phyloP scores from a whole-genome alignment of 2,797 vertebrate genomes.

The Masticophis lateralis region DNA sequence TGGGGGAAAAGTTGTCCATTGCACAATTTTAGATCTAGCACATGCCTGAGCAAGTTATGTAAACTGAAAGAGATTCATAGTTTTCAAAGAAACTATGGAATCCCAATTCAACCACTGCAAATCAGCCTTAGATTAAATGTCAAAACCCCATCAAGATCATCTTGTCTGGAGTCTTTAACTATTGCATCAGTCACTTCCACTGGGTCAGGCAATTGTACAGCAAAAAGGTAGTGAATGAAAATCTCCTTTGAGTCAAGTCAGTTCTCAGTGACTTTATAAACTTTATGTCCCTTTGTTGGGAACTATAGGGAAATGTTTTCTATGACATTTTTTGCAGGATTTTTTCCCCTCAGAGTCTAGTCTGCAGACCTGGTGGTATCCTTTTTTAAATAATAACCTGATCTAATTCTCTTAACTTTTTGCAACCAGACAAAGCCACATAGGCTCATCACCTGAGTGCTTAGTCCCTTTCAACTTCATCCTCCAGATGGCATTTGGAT shows the following conservation, averaged over 20 bases:
- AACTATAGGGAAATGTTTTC: not conserved
- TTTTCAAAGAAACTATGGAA: not conserved
- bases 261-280: not conserved
- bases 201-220: not conserved
- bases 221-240: not conserved
- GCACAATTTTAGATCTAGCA: not conserved
- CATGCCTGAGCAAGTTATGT: not conserved
- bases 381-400: not conserved
- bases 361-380: not conserved
- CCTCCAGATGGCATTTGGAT: not conserved
- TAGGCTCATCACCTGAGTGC: not conserved
- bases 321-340: not conserved
- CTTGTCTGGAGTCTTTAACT: not conserved
- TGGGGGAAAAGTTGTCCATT: not conserved
- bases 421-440: not conserved
- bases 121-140: not conserved
- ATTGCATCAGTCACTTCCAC: not conserved
- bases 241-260: not conserved
- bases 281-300: not conserved
- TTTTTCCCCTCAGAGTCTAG: not conserved
- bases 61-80: not conserved
- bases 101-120: not conserved
- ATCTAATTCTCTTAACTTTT: not conserved
- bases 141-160: not conserved
- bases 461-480: not conserved